A percentile compares a stretch with the other conserved stretches of the same genome.
Conservation (phyloP, 2,113 vertebrate genomes). For the Salvelinus alpinus region DNA sequence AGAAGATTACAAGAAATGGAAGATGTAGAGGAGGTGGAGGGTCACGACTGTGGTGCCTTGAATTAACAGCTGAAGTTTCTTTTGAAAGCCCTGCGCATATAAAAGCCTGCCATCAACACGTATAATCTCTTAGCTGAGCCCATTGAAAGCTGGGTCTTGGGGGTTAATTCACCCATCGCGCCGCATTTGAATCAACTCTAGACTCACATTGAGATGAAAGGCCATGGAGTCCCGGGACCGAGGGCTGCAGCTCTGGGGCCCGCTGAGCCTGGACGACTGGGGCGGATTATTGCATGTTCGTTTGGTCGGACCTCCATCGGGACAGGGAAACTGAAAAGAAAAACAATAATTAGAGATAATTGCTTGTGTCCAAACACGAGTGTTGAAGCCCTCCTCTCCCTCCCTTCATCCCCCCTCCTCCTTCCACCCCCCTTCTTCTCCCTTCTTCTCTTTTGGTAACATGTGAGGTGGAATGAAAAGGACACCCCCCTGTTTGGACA, state of each 20-base stretch:
- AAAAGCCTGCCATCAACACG: constrained; percentile 98
- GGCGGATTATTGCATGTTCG: constrained; percentile 94
- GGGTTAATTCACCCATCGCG: constrained; percentile 99
- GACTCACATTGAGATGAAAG: constrained; percentile 99
- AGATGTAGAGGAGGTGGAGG: constrained; percentile 13
- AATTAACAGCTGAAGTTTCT: constrained; percentile 88
- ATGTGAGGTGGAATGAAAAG: constrained; percentile 97
- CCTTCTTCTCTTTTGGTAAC: constrained; percentile 81
- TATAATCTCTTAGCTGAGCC: constrained; percentile 98
- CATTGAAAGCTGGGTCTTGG: constrained; percentile 93
- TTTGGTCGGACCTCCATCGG: constrained; percentile 92
- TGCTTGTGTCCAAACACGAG: constrained; percentile 99
- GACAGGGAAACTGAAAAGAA: constrained; percentile 99
- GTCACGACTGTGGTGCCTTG: constrained; percentile 76
- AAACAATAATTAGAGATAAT: constrained; percentile 99
- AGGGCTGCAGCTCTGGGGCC: constrained; percentile 79
- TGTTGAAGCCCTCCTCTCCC: constrained; percentile 87
- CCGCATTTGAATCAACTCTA: constrained; percentile 99
- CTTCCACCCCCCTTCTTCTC: constrained; percentile 26
- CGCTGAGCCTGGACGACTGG: constrained; percentile 87
- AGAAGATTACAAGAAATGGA: constrained; percentile 14
- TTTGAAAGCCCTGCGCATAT: constrained; percentile 87
- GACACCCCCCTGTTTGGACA: constrained; percentile 99
- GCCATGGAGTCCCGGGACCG: constrained; percentile 78
- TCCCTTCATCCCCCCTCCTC: constrained; percentile 5